Base-by-base conservation (phyloP, 2,113 vertebrate species). In the Excalfactoria chinensis region DNA sequence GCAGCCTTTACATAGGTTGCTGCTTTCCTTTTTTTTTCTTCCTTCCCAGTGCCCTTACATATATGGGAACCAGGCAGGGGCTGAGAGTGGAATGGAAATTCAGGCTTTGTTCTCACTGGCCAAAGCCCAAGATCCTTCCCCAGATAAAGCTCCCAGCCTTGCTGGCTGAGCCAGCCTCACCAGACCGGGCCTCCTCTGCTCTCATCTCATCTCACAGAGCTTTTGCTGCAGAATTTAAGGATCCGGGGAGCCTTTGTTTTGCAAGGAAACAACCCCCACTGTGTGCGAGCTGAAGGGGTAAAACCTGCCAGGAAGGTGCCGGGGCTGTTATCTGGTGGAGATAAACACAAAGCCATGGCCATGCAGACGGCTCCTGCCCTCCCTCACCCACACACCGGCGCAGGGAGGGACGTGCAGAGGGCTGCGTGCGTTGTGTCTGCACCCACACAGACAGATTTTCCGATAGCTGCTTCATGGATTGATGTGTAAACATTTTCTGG, bases 401-500 rank as follows among this genome's bases (percentile, higher is more conserved):
- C 1, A 22, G 78, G 63, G 62, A 37, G n/a, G 70, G 46, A 12
- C 34, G 43, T 84, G 89, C 91, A 34, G 84, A 74, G 69, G 76
- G 86, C 25, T 64, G 70, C 6, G 60, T 92, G 82, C 60, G 25
- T 72, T 68, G 76, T 11, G 8, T 86, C 78, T 60, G 88, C 89
- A 75, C 81, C 84, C 91, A 62, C 87, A 59, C 81, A 80, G 5
- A 64, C 79, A 68, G 41, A 88, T 90, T 77, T 78, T 26, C 90
- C 2, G 3, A 93, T 25, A 49, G 86, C 72, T 60, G 20, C 34
- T 44, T 44, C 80, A 5, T 10, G 20, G 21, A 18, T 41, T 85
- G 86, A 66, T 11, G 90, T 74, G 96, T 68, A 94, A 95, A 95
- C 92, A 81, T 64, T 7, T 86, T 77, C 91, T 88, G 92, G 75